phyloP scores from a whole-genome alignment of 2,888 invertebrate species.

The Nephrotoma flavescens region DNA sequence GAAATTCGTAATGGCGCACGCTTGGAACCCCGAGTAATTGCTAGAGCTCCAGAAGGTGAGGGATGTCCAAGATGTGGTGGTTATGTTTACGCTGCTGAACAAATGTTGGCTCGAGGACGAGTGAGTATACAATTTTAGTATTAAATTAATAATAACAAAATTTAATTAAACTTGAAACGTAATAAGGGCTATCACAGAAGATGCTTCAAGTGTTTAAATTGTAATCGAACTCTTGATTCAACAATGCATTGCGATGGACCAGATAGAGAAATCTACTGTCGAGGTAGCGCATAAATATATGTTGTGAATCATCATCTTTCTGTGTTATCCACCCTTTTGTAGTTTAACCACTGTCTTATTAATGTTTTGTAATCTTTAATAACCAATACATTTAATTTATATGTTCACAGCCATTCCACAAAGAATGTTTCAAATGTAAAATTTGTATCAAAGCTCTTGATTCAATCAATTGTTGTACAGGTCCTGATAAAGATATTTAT shows the following conservation, averaged over 20 bases:
- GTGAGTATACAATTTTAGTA: slow-evolving; percentile 38
- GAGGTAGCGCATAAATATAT: slow-evolving; percentile 40
- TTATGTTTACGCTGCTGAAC: slow-evolving; percentile 80
- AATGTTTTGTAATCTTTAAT: neutral
- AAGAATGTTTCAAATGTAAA: slow-evolving; percentile 86
- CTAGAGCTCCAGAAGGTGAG: slow-evolving; percentile 69
- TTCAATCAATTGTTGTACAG: slow-evolving; percentile 84
- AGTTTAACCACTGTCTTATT: neutral
- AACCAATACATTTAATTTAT: neutral
- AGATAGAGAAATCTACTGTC: slow-evolving; percentile 82
- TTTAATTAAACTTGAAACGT: neutral
- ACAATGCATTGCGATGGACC: slow-evolving; percentile 86
- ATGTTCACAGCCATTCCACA: slow-evolving; percentile 50
- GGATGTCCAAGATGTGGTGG: slow-evolving; percentile 84
- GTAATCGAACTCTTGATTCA: slow-evolving; percentile 74
- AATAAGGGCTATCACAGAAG: slow-evolving; percentile 70
- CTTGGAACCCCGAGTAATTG: slow-evolving; percentile 51
- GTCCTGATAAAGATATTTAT: slow-evolving; percentile 90
- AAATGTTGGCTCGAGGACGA: slow-evolving; percentile 81
- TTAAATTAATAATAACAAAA: neutral
- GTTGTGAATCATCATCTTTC: neutral
- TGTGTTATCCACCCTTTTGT: neutral
- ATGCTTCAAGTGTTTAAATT: slow-evolving; percentile 80
- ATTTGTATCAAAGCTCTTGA: slow-evolving; percentile 76
- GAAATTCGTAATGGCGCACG: slow-evolving; percentile 39